Conservation (phyloP, 2,888 invertebrate genomes). For the Zygogramma bicolorata region DNA sequence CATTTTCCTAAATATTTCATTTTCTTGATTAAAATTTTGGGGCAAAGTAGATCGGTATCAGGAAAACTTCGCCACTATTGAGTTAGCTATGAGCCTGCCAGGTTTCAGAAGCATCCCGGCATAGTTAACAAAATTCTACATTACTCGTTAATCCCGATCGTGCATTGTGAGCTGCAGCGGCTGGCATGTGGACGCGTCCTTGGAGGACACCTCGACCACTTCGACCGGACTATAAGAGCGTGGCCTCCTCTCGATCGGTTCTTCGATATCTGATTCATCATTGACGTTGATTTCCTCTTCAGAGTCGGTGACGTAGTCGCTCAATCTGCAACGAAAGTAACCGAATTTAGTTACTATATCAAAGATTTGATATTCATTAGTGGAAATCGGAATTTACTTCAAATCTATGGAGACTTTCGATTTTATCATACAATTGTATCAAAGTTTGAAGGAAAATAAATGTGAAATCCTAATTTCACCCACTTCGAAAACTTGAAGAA, state of each 20-base stretch:
- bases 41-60: too few relatives aligned
- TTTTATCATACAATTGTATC: too few relatives aligned
- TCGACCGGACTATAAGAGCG: conserved; percentile 69
- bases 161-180: conserved; percentile 81
- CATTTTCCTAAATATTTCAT: too few relatives aligned
- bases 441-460: too few relatives aligned
- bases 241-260: conserved; percentile 67
- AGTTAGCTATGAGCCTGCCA: not conserved
- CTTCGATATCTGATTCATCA: conserved; percentile 79
- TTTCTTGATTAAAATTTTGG: too few relatives aligned
- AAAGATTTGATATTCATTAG: too few relatives aligned
- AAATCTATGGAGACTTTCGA: too few relatives aligned
- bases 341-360: not conserved
- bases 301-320: conserved; percentile 72
- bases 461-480: too few relatives aligned
- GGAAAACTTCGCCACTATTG: not conserved
- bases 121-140: not conserved
- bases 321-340: conserved; percentile 48
- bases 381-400: too few relatives aligned
- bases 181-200: conserved; percentile 67
- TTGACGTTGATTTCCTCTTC: conserved; percentile 90
- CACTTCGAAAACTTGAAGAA: too few relatives aligned
- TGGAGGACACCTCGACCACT: conserved; percentile 61
- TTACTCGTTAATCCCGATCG: conserved; percentile 69
- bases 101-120: not conserved